Evolutionary conservation across 2,797 vertebrate genomes (phyloP), one percentile per base, ranked within the genome.

Genomic region (Crypturellus tataupa): DNA sequence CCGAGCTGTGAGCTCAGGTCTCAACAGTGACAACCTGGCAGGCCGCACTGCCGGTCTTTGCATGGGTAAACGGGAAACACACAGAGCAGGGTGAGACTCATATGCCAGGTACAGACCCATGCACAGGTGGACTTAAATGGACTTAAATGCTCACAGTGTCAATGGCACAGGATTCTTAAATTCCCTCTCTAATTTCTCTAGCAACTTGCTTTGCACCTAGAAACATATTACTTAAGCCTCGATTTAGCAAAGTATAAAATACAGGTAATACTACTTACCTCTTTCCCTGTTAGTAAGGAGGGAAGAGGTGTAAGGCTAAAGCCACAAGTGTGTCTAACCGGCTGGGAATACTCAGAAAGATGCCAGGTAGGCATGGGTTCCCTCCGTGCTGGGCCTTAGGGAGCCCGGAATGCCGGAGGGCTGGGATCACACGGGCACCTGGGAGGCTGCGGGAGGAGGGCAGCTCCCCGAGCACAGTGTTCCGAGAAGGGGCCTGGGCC

Each of bases 31-130:
- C 23, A 20, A 73, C 91, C 92, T 63, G 77, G 9, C 85, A 93
- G 75, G 80, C 85, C 24, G 93, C 73, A 69, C 49, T 94, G 85
- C 89, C 91, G 91, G 80, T 67, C 82, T 80, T 89, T 77, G 88
- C 90, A 79, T 76, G 55, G 72, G 81, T 89, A 91, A 95, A 93
- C 72, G 92, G 70, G 81, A 92, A 80, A 77, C 18, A 25, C 8
- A 51, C 23, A 42, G 91, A 90, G 93, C 82, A 76, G 89, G 86
- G 91, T 24, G 70, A 73, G 77, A 88, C 87, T 81, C 84, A 72
- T 35, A 88, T 63, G 87, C 92, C 81, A 85, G 89, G 73, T 49
- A 84, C 55, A 60, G 89, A 91, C 76, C 47, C 0, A 2, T n/a
- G 85, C 80, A 29, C 89, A 53, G 4, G 44, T 63, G 80, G 91